These are phyloP conservation scores for Paradisaea rubra DNA, from an alignment of 2,113 vertebrate genomes.

Conservation along the genomic window DNA sequence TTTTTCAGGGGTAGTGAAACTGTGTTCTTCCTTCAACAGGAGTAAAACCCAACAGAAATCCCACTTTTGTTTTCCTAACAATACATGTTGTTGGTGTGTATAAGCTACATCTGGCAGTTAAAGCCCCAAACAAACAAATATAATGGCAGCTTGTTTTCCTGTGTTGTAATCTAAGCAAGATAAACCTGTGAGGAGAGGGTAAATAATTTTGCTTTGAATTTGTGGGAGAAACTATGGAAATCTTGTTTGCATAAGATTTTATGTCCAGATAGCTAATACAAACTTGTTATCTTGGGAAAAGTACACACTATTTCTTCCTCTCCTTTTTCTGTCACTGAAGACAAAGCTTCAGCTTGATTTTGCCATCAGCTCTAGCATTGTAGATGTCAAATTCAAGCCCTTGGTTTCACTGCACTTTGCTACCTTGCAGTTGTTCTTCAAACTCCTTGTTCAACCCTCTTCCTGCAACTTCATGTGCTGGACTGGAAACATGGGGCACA, in stretches of 20 bases:
- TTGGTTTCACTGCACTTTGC: background rate
- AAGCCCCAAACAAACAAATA: background rate
- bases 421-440: background rate
- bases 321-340: background rate
- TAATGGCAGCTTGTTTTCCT: background rate
- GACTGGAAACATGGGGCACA: background rate
- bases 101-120: background rate
- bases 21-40: background rate
- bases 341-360: background rate
- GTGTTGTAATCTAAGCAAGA: background rate
- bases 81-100: background rate
- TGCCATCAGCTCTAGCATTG: background rate
- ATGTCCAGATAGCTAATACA: background rate
- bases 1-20: background rate
- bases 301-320: background rate
- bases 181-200: background rate
- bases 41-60: background rate
- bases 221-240: background rate
- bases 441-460: fast-evolving
- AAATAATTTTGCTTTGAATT: background rate
- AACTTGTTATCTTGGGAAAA: background rate
- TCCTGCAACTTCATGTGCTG: background rate
- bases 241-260: background rate
- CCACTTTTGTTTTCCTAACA: fast-evolving
- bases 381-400: background rate